A percentile compares a stretch with the other conserved stretches of the same genome.
Evolutionary conservation across 1,140 invertebrate species (phyloP).

Genomic region (Hyles vespertilio): DNA sequence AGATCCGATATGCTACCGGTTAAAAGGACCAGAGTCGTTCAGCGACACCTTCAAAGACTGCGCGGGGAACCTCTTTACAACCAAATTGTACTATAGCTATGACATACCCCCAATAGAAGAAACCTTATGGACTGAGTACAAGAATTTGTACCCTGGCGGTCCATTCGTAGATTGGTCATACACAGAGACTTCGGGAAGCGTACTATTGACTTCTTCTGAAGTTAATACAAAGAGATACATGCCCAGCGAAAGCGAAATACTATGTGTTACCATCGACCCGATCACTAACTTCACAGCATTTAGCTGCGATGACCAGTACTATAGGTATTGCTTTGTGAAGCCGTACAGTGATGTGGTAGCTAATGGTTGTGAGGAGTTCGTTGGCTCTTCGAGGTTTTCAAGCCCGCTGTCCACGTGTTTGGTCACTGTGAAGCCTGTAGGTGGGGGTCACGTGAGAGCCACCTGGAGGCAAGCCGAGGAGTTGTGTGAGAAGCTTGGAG

Average conservation of each 20-base stretch:
- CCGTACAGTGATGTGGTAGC: constrained; percentile 39
- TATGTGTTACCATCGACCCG: constrained; percentile 50
- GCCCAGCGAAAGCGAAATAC: constrained; percentile 36
- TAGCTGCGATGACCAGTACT: constrained; percentile 51
- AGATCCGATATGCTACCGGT: constrained; percentile 39
- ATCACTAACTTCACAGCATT: constrained; percentile 43
- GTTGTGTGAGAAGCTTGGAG: constrained; percentile 50
- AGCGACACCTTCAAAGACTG: constrained; percentile 52
- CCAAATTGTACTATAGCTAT: constrained; percentile 39
- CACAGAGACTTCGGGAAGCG: constrained; percentile 32
- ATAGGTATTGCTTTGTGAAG: constrained; percentile 61
- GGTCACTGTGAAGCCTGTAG: constrained; percentile 29
- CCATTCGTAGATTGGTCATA: constrained; percentile 58
- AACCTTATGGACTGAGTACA: constrained; percentile 62
- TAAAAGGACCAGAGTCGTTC: constrained; percentile 53
- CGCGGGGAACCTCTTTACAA: constrained; percentile 50
- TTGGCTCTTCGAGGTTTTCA: constrained; percentile 43
- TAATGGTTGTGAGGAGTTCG: constrained; percentile 37
- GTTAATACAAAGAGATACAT: constrained; percentile 33
- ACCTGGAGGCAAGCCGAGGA: constrained; percentile 57
- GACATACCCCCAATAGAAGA: constrained; percentile 37
- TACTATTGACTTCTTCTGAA: constrained; percentile 33
- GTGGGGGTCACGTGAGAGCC: constrained; percentile 49
- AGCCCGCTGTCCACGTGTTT: constrained; percentile 57
- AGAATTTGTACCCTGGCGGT: constrained; percentile 56